Evolutionary conservation across 2,113 vertebrate species (phyloP).

Genomic region (Columba janthina): DNA sequence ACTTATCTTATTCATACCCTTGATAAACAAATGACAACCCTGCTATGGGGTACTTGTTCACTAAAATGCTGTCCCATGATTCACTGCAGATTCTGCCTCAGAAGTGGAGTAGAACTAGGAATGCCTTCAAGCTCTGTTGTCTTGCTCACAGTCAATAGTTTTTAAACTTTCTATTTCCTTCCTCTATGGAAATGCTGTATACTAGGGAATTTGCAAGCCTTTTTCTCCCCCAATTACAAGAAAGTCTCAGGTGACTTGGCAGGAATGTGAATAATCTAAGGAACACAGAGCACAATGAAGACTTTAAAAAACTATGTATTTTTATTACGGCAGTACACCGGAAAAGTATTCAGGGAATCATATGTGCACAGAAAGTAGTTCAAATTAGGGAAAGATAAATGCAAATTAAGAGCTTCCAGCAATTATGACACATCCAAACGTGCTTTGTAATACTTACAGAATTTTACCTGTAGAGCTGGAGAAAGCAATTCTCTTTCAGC

Average conservation of each 20-base stretch:
- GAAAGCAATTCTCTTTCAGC: background rate
- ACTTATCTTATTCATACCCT: background rate
- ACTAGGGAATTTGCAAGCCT: rapidly evolving
- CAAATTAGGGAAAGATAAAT: too few species aligned
- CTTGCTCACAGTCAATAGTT: background rate
- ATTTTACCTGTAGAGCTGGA: background rate
- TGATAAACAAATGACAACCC: background rate
- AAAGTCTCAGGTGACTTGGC: background rate
- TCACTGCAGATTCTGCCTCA: background rate
- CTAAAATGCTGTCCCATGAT: background rate
- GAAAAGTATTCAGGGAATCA: background rate
- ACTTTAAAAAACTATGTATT: background rate
- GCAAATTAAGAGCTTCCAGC: too few species aligned
- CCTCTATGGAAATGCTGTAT: background rate
- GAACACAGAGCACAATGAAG: background rate
- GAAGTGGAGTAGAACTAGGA: background rate
- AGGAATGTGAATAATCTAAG: background rate
- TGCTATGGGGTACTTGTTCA: background rate
- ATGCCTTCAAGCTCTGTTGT: background rate
- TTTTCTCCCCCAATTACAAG: background rate
- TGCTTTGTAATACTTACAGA: background rate
- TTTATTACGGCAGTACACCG: background rate
- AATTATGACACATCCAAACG: too few species aligned
- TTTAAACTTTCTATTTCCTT: background rate
- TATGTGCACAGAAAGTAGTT: too few species aligned